Percentiles rank a stretch among this genome's conserved stretches.
Conservation (phyloP, 2,113 vertebrate species). For the Apodemus speciosus region DNA sequence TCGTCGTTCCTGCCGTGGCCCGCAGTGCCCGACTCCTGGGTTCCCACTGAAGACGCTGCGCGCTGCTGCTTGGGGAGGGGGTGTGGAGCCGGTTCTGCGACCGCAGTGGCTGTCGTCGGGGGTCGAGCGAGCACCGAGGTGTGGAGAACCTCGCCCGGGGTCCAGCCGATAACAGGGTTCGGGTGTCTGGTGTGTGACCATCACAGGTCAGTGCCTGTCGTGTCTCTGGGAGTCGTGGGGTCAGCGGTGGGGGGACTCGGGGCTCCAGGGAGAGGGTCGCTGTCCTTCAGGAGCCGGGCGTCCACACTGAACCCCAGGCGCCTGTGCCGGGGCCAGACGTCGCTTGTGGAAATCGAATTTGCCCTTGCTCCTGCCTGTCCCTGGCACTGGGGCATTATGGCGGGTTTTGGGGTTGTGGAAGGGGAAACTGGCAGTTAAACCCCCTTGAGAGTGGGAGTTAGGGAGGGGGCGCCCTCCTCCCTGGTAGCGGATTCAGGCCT, state of each 20-base stretch:
- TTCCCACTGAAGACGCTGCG: conserved; percentile 68
- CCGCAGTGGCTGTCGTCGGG: conserved; percentile 73
- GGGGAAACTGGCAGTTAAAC: conserved; percentile 81
- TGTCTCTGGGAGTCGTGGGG: conserved; percentile 61
- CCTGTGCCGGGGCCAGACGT: background rate
- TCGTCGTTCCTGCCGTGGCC: conserved; percentile 52
- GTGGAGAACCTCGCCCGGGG: conserved; percentile 67
- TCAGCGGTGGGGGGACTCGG: background rate
- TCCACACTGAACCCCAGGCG: conserved; percentile 21
- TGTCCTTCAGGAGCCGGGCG: background rate
- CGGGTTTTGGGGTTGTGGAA: conserved; percentile 85
- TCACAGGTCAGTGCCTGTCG: conserved; percentile 91
- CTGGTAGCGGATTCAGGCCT: conserved; percentile 36
- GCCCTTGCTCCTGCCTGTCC: background rate
- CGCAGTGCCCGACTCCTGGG: conserved; percentile 49
- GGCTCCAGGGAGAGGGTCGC: background rate
- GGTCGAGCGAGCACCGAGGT: conserved; percentile 59
- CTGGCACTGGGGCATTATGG: conserved; percentile 84
- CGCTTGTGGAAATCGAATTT: background rate
- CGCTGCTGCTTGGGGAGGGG: conserved; percentile 77
- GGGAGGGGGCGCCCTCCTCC: conserved; percentile 66
- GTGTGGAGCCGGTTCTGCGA: conserved; percentile 72
- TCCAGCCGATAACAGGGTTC: conserved; percentile 81
- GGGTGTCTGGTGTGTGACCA: conserved; percentile 91
- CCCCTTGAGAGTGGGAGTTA: conserved; percentile 75